These are phyloP conservation scores for Cylas formicarius DNA, from an alignment of 1,140 invertebrate species.

Conservation along the genomic window DNA sequence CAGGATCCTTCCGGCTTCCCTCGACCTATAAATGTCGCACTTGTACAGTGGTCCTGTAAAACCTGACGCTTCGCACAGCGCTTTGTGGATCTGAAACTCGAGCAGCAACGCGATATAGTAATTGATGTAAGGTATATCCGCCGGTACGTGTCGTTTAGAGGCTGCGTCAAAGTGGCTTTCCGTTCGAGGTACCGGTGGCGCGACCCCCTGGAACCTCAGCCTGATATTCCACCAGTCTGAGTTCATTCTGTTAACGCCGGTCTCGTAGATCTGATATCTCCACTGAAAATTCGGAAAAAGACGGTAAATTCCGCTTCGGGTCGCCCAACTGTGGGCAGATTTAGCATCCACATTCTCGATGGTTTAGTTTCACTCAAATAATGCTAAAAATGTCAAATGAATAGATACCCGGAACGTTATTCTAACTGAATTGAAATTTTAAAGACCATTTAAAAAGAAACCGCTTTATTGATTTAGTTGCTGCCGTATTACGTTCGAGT, in stretches of 20 bases:
- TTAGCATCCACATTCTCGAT: too few relatives aligned
- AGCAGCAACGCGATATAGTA: slow-evolving; percentile 78
- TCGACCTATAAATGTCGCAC: slow-evolving; percentile 73
- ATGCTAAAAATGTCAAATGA: too few relatives aligned
- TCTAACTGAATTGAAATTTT: too few relatives aligned
- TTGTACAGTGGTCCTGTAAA: slow-evolving; percentile 68
- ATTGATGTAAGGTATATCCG: slow-evolving; percentile 66
- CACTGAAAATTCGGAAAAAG: slow-evolving; percentile 46
- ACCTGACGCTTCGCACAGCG: slow-evolving; percentile 65
- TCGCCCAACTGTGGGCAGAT: too few relatives aligned
- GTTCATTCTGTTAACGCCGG: slow-evolving; percentile 68
- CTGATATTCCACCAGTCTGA: slow-evolving; percentile 73
- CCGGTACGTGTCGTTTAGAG: slow-evolving; percentile 74
- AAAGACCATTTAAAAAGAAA: too few relatives aligned
- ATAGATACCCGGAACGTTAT: too few relatives aligned
- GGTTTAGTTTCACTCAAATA: too few relatives aligned
- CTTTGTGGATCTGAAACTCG: slow-evolving; percentile 82
- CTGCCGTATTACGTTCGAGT: too few relatives aligned
- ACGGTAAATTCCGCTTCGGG: too few relatives aligned
- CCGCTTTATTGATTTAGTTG: too few relatives aligned
- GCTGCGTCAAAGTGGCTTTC: slow-evolving; percentile 75
- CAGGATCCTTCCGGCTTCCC: slow-evolving; percentile 63
- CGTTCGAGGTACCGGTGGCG: slow-evolving; percentile 59
- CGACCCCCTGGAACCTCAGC: slow-evolving; percentile 62
- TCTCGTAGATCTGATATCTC: slow-evolving; percentile 70